Evolutionary conservation across 1,140 invertebrate genomes (phyloP).

Genomic region (Cylas formicarius): DNA sequence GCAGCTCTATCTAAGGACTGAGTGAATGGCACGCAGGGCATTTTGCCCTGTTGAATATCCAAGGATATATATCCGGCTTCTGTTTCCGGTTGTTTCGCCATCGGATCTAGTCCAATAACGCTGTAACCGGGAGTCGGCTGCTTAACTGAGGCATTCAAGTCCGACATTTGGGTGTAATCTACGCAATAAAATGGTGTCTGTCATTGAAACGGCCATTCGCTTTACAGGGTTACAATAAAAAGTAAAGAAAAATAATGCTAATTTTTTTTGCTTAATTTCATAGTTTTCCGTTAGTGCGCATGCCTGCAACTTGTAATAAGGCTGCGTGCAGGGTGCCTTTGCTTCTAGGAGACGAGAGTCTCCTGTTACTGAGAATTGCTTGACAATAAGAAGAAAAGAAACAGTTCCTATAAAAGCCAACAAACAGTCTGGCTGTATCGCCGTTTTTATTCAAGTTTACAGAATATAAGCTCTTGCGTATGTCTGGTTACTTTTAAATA

Average conservation of each 20-base stretch:
- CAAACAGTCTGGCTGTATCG: no score
- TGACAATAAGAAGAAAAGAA: no score
- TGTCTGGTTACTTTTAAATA: no score
- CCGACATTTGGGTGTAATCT: constrained; percentile 10
- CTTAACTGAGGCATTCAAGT: constrained; percentile 1
- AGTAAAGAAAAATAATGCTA: neutral
- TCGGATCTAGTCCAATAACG: constrained; percentile 7
- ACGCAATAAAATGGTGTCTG: constrained; percentile 1
- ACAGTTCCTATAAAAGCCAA: no score
- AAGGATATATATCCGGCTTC: constrained; percentile 5
- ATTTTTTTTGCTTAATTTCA: no score
- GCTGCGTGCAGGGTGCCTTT: no score
- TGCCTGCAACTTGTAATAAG: no score
- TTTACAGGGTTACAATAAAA: neutral
- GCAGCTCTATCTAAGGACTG: neutral
- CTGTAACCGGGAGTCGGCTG: constrained; percentile 10
- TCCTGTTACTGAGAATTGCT: no score
- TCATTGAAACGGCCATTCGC: neutral
- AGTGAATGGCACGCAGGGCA: constrained; percentile 1
- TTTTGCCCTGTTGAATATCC: neutral
- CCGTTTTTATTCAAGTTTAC: no score
- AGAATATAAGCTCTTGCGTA: no score
- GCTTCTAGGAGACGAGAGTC: no score
- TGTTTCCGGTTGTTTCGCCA: constrained; percentile 4
- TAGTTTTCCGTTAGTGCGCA: no score